These are phyloP conservation scores for Phenganax marumi DNA, from an alignment of 92 coral and sea anemone genomes.

Conservation along the genomic window DNA sequence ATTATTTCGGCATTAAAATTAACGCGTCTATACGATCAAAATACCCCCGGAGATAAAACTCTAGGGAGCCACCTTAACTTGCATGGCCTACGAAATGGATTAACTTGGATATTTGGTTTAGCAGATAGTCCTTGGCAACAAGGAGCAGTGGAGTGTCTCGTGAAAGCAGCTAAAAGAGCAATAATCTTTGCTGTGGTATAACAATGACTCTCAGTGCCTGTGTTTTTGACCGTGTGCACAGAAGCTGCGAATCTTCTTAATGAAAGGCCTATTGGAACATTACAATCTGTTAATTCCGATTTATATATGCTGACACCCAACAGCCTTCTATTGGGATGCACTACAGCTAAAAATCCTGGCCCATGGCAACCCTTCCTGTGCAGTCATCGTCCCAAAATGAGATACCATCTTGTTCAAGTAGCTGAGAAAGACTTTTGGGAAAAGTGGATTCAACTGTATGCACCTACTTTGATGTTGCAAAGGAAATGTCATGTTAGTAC, in stretches of 20 bases:
- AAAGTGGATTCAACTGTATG: constrained; percentile 61
- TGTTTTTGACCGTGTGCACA: constrained; percentile 53
- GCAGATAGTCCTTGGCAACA: constrained; percentile 63
- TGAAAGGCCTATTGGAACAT: constrained; percentile 53
- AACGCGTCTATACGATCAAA: too few species aligned
- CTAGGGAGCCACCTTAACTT: too few species aligned
- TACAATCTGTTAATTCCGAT: constrained; percentile 27
- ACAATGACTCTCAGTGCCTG: constrained; percentile 54
- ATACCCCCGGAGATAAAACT: too few species aligned
- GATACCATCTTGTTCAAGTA: constrained; percentile 56
- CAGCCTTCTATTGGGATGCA: constrained; percentile 53
- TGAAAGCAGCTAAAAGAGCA: constrained; percentile 54
- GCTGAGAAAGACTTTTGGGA: constrained; percentile 53
- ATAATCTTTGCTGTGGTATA: constrained; percentile 47
- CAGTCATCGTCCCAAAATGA: constrained; percentile 17
- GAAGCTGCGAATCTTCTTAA: constrained; percentile 57
- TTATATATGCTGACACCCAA: constrained; percentile 53
- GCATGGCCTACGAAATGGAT: too few species aligned
- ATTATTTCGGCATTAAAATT: too few species aligned
- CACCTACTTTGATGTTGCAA: constrained; percentile 53
- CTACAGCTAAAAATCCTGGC: constrained; percentile 54
- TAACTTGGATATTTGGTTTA: constrained; percentile 59
- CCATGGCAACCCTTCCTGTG: constrained; percentile 49
- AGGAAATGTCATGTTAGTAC: constrained; percentile 56
- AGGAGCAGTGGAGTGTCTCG: constrained; percentile 56